phyloP scores from a whole-genome alignment of 2,113 vertebrate species.

The Rhinichthys klamathensis region DNA sequence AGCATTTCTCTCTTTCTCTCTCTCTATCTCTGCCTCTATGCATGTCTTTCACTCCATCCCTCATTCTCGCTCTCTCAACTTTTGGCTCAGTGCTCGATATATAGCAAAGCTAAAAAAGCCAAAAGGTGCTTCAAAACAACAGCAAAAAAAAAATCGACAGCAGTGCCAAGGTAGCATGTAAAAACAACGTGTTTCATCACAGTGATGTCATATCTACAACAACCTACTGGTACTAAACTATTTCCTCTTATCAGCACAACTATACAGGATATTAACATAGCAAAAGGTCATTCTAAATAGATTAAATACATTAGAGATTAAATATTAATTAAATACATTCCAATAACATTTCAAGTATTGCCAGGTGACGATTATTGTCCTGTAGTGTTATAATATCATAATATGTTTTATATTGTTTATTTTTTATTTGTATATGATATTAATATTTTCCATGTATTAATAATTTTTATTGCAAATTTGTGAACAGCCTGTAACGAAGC shows the following conservation, averaged over 20 bases:
- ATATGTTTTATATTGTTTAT: not conserved
- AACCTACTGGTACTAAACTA: not conserved
- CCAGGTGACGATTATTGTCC: not conserved
- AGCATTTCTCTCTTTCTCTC: constrained; percentile 51
- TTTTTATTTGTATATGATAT: not conserved
- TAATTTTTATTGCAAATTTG: too few relatives aligned
- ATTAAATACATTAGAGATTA: too few relatives aligned
- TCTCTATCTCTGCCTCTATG: not conserved
- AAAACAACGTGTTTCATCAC: not conserved
- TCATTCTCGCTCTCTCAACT: not conserved
- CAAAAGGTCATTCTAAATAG: not conserved
- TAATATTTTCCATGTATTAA: too few relatives aligned
- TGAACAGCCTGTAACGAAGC: too few relatives aligned
- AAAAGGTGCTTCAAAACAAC: constrained; percentile 7
- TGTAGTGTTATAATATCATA: not conserved
- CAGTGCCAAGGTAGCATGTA: not conserved
- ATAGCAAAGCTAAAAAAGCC: not conserved
- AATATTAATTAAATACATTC: not conserved
- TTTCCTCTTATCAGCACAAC: not conserved
- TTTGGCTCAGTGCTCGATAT: constrained; percentile 11
- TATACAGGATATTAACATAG: not conserved
- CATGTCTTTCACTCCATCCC: not conserved
- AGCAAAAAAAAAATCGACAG: not conserved
- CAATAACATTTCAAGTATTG: not conserved
- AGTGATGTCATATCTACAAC: not conserved